These are phyloP conservation scores for Julus scanicus DNA, from an alignment of 2,888 invertebrate species.

Conservation along the genomic window DNA sequence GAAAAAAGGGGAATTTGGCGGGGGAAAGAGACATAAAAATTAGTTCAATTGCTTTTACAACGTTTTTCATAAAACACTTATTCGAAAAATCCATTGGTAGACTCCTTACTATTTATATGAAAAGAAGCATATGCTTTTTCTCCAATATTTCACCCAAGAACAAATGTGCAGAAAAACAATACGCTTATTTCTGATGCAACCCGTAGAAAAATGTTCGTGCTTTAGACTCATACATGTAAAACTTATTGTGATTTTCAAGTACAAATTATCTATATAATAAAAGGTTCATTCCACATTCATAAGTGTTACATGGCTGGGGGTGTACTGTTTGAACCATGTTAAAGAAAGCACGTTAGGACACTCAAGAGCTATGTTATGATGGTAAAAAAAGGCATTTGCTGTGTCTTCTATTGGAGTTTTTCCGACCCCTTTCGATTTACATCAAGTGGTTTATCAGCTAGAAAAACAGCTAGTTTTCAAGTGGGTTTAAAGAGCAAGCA, in stretches of 20 bases:
- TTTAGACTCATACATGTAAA: background rate
- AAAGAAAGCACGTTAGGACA: conserved; percentile 29
- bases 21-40: no score
- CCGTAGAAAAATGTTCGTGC: background rate
- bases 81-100: no score
- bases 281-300: conserved; percentile 23
- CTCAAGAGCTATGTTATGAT: conserved; percentile 37
- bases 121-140: no score
- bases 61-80: no score
- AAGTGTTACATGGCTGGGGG: conserved; percentile 14
- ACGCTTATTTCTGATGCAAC: background rate
- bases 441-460: conserved; percentile 36
- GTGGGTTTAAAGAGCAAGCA: conserved; percentile 14
- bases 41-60: no score
- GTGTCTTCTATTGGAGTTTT: background rate
- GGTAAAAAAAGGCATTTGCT: background rate
- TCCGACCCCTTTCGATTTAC: conserved; percentile 1
- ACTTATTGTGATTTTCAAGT: conserved; percentile 44
- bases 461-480: conserved; percentile 23
- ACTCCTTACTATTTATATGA: no score
- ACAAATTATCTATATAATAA: background rate
- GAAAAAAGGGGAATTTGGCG: no score
- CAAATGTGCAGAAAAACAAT: background rate
- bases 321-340: background rate
- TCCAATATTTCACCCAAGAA: no score